Percentiles rank a stretch among this genome's conserved stretches.
Evolutionary conservation across 2,797 vertebrate species (phyloP).

Genomic region (Amazonetta brasiliensis): DNA sequence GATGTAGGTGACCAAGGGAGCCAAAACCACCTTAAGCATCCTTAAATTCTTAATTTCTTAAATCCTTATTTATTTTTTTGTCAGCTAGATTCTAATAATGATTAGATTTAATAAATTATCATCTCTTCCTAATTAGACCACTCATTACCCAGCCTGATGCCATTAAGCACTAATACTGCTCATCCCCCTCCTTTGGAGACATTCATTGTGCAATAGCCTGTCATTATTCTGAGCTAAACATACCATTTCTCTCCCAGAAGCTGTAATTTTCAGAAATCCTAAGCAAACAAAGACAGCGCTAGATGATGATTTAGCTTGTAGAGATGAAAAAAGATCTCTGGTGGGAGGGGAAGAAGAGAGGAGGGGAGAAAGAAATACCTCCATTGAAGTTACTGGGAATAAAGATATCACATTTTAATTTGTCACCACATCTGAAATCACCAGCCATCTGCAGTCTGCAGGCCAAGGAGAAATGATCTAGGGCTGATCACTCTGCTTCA

Average conservation of each 20-base stretch:
- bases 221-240: constrained; percentile 61
- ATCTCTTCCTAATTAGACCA: constrained; percentile 34
- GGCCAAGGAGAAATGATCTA: background rate
- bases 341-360: constrained; percentile 1
- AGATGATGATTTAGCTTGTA: constrained; percentile 10
- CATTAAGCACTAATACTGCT: constrained; percentile 37
- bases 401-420: background rate
- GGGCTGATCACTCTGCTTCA: background rate
- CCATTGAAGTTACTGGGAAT: background rate
- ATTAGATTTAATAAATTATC: constrained; percentile 32
- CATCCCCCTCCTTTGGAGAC: constrained; percentile 50
- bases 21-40: background rate
- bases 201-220: constrained; percentile 24
- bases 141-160: constrained; percentile 41
- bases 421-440: background rate
- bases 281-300: constrained; percentile 49
- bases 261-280: constrained; percentile 57
- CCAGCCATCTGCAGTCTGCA: background rate
- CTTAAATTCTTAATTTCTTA: background rate
- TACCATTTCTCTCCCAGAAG: constrained; percentile 59
- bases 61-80: background rate
- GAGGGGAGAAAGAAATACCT: background rate
- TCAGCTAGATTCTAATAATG: constrained; percentile 8
- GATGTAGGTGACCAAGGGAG: background rate
- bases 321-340: background rate